phyloP scores from a whole-genome alignment of 2,888 invertebrate genomes.

The Rotaria macrura region DNA sequence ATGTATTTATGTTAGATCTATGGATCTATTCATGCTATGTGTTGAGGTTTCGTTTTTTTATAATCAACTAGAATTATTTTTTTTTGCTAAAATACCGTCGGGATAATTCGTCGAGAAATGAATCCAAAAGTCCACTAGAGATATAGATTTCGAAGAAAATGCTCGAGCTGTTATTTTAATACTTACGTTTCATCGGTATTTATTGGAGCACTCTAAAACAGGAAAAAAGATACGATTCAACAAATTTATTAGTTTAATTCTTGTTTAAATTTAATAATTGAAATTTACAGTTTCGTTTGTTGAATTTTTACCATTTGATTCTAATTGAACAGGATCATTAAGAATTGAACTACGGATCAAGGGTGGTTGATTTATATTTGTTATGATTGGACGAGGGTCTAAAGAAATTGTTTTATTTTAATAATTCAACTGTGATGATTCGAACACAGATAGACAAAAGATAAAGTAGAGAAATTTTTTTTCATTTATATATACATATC shows the following conservation, averaged over 20 bases:
- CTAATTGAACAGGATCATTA: neutral
- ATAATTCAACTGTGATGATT: neutral
- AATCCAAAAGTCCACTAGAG: constrained; percentile 18
- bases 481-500: too few relatives aligned
- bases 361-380: neutral
- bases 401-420: too few relatives aligned
- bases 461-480: too few relatives aligned
- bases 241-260: neutral
- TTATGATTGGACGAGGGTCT: neutral
- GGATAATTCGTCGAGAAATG: constrained; percentile 9
- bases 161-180: neutral
- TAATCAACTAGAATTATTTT: neutral
- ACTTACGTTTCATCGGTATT: neutral
- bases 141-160: neutral
- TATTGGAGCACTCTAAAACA: neutral
- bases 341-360: constrained; percentile 8
- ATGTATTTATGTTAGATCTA: neutral
- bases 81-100: neutral
- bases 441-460: too few relatives aligned
- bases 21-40: neutral
- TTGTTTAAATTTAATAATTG: neutral
- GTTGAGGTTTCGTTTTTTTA: neutral
- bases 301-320: neutral
- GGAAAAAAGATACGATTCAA: neutral
- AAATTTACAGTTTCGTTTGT: neutral